phyloP scores from a whole-genome alignment of 2,113 vertebrate species.

The Tupaia tana region DNA sequence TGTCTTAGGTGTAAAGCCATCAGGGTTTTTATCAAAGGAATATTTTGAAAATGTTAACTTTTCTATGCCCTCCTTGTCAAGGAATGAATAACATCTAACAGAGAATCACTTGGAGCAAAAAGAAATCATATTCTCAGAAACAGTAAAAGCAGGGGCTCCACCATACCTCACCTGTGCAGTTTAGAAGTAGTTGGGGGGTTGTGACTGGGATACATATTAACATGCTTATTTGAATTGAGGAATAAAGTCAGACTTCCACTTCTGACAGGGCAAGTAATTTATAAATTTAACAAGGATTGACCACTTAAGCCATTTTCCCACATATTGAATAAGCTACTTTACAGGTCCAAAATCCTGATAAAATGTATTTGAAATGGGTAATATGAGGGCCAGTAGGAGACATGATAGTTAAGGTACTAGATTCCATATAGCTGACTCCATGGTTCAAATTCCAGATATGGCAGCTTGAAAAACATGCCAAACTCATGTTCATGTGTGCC shows the following conservation, averaged over 20 bases:
- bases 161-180: neutral
- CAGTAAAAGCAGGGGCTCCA: neutral
- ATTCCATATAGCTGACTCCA: too few species aligned
- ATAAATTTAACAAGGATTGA: neutral
- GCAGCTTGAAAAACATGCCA: too few species aligned
- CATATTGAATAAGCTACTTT: neutral
- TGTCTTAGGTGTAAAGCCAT: neutral
- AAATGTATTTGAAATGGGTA: neutral
- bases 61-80: neutral
- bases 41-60: neutral
- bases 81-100: neutral
- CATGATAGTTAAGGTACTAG: too few species aligned
- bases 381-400: neutral
- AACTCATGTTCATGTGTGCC: too few species aligned
- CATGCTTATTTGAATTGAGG: neutral
- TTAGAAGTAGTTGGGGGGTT: neutral
- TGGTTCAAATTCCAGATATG: too few species aligned
- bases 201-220: neutral
- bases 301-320: neutral
- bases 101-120: neutral
- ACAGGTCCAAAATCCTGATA: neutral
- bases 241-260: neutral
- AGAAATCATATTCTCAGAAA: neutral
- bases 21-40: neutral
- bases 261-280: neutral